phyloP scores from a whole-genome alignment of 2,797 vertebrate species.

The Orestias chungarensis region DNA sequence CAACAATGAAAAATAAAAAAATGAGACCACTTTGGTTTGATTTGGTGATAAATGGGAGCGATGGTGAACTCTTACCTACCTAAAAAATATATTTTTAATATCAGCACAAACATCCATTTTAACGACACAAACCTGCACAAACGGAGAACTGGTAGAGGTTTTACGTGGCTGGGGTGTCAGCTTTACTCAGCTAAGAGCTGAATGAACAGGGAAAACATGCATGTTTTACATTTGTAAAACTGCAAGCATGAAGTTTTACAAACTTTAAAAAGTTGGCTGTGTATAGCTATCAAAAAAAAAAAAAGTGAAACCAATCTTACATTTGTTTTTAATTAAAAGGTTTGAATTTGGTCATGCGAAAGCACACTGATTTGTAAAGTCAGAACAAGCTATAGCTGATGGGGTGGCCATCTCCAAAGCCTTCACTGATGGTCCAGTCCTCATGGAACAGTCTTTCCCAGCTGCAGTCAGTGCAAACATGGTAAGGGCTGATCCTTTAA shows the following conservation, averaged over 20 bases:
- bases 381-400: neutral
- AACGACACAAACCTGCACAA: no score
- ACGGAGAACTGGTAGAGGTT: no score
- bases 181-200: no score
- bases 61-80: no score
- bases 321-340: neutral
- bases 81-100: no score
- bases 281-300: neutral
- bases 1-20: no score
- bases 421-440: neutral
- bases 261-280: neutral
- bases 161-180: no score
- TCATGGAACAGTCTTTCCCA: neutral
- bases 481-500: neutral
- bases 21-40: no score
- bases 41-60: no score
- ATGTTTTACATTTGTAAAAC: no score
- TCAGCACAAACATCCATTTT: no score
- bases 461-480: neutral
- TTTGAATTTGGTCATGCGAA: neutral
- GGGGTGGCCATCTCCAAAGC: neutral
- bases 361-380: neutral
- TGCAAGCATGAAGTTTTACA: neutral
- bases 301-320: neutral
- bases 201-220: neutral